These are phyloP conservation scores for Nasonia giraulti DNA, from an alignment of 1,140 invertebrate genomes.

Conservation along the genomic window DNA sequence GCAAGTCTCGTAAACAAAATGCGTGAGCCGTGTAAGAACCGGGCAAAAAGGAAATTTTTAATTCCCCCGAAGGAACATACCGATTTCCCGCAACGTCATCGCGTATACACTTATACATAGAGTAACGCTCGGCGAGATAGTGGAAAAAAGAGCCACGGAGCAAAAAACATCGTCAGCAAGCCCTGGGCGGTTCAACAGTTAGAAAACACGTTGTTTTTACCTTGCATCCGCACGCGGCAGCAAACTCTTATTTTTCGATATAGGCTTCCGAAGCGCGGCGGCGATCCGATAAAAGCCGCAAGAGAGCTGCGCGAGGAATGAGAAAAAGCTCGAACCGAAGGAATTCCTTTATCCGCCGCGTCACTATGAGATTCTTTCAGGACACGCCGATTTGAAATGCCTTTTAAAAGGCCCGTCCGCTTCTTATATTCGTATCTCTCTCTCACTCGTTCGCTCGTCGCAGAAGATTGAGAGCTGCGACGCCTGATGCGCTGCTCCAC, in stretches of 20 bases:
- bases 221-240: neutral
- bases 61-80: neutral
- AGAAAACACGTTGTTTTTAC: slow-evolving; percentile 11
- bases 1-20: neutral
- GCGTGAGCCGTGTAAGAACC: neutral
- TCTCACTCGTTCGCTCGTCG: slow-evolving; percentile 20
- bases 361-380: slow-evolving; percentile 73
- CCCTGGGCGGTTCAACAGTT: slow-evolving; percentile 22
- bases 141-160: neutral
- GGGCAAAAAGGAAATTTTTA: neutral
- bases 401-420: slow-evolving; percentile 62
- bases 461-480: slow-evolving; percentile 39
- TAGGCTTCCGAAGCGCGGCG: neutral
- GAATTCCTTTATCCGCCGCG: slow-evolving; percentile 73
- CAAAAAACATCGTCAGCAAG: neutral
- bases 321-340: slow-evolving; percentile 47
- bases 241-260: slow-evolving; percentile 33
- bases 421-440: neutral
- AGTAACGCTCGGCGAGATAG: neutral
- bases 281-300: slow-evolving; percentile 43
- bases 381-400: slow-evolving; percentile 73
- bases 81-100: neutral
- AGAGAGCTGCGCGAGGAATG: slow-evolving; percentile 38
- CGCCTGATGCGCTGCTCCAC: neutral
- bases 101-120: neutral